A percentile compares a stretch with the other conserved stretches of the same genome.
Conservation (phyloP, 2,888 invertebrate genomes). For the Callyntrura guangdongensis region DNA sequence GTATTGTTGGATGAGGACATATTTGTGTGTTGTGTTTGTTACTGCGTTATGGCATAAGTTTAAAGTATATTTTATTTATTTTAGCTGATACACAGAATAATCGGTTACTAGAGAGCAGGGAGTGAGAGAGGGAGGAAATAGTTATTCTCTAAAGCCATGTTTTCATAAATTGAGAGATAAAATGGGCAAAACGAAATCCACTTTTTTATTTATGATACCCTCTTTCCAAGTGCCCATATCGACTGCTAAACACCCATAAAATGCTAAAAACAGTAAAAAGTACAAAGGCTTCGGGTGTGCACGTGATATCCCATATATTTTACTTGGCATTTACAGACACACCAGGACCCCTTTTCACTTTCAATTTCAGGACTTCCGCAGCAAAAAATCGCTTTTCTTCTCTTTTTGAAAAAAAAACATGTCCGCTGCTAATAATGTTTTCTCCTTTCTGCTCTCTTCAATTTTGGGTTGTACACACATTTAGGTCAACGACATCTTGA, state of each 20-base stretch:
- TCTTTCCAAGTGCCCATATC: background rate
- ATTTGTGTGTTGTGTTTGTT: background rate
- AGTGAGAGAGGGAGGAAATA: conserved; percentile 11
- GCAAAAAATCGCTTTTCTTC: too few species aligned
- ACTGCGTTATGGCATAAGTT: background rate
- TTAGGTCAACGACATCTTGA: background rate
- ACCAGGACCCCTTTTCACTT: too few species aligned
- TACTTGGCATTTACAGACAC: background rate
- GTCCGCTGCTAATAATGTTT: background rate
- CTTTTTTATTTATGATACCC: conserved; percentile 3
- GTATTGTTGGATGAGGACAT: background rate
- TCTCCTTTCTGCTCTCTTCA: background rate
- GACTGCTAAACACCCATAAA: too few species aligned
- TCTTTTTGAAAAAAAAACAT: background rate
- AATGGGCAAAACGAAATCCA: background rate
- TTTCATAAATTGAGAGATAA: conserved; percentile 22
- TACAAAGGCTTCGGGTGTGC: background rate
- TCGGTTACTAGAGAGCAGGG: background rate
- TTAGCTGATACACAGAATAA: conserved; percentile 11
- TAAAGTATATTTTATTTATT: background rate
- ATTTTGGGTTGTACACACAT: background rate
- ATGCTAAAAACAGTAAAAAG: too few species aligned
- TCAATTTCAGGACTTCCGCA: too few species aligned
- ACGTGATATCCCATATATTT: background rate
- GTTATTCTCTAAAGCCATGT: background rate